phyloP scores from a whole-genome alignment of 2,888 invertebrate genomes.

The Netelia virgata region DNA sequence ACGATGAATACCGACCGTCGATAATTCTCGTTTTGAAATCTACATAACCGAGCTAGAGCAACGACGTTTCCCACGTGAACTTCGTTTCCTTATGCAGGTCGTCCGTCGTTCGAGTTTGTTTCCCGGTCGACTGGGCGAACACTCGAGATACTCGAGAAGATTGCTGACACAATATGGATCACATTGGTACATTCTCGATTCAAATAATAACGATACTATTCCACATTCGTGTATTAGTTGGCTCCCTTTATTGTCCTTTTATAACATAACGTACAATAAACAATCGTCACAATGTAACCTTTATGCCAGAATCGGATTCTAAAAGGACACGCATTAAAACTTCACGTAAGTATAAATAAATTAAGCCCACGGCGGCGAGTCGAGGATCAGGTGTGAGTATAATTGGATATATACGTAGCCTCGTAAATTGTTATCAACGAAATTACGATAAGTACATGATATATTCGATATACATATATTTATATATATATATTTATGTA shows the following conservation, averaged over 20 bases:
- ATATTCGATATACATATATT: neutral
- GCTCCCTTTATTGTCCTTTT: conserved; percentile 79
- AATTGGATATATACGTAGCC: neutral
- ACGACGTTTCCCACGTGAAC: no score
- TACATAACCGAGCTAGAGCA: no score
- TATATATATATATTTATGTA: neutral
- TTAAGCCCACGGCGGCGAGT: conserved; percentile 66
- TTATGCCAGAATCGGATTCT: conserved; percentile 71
- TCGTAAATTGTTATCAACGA: conserved; percentile 39
- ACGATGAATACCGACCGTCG: no score
- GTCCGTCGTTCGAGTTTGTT: no score
- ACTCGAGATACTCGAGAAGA: no score
- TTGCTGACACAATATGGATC: no score
- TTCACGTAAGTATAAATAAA: conserved; percentile 72
- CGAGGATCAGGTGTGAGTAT: conserved; percentile 45
- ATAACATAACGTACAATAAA: conserved; percentile 78
- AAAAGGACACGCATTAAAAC: conserved; percentile 70
- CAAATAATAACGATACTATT: neutral
- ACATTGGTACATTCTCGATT: neutral
- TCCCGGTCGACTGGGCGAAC: no score
- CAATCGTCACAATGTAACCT: conserved; percentile 73
- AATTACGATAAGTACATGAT: conserved; percentile 32
- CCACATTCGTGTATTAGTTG: conserved; percentile 82
- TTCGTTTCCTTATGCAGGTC: no score
- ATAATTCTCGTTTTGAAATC: no score